Percentiles rank a stretch among this genome's conserved stretches.
Conservation (phyloP, 1,140 invertebrate genomes). For the Apis laboriosa region DNA sequence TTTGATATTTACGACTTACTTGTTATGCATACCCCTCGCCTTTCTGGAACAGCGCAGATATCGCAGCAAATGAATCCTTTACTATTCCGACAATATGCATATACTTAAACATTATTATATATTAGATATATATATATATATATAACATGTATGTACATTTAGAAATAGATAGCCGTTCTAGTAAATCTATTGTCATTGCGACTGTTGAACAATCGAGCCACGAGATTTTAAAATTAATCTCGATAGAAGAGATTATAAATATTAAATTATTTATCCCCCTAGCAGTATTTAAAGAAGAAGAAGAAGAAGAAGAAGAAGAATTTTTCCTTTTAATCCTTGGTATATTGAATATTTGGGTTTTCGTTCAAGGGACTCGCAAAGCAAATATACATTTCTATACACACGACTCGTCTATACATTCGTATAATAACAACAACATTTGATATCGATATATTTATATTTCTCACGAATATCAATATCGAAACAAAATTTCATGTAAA, state of each 20-base stretch:
- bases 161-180: constrained; percentile 60
- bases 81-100: constrained; percentile 62
- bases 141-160: constrained; percentile 10
- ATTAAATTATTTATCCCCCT: not conserved
- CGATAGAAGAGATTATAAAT: not conserved
- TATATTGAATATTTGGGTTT: too few species aligned
- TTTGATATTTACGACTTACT: constrained; percentile 31
- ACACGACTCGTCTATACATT: too few species aligned
- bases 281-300: not conserved
- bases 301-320: too few species aligned
- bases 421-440: too few species aligned
- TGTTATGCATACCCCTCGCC: constrained; percentile 40
- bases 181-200: constrained; percentile 41
- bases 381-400: too few species aligned
- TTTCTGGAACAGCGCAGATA: constrained; percentile 57
- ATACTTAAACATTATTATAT: not conserved
- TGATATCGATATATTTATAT: too few species aligned
- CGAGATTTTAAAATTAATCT: not conserved
- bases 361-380: too few species aligned
- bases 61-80: constrained; percentile 56
- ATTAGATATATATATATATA: too few species aligned
- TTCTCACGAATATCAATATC: too few species aligned
- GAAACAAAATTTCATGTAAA: too few species aligned
- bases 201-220: constrained; percentile 16
- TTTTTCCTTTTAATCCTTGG: too few species aligned